Base-by-base conservation (phyloP, 2,888 invertebrate genomes). In the Acleris sparsana region DNA sequence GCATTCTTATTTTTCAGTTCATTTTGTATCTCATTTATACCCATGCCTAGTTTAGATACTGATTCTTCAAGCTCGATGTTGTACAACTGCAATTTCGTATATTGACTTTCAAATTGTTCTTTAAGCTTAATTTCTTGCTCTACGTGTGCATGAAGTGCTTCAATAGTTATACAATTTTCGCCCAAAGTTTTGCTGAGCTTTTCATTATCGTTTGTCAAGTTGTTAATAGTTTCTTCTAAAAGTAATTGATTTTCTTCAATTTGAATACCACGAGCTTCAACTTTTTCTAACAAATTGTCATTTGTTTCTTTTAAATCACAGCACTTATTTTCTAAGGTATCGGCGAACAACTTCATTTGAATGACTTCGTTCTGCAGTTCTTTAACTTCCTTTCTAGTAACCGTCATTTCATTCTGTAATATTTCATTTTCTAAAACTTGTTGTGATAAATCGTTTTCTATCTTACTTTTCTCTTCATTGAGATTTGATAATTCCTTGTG, bases 221-320 rank as follows among this genome's bases (percentile, higher is more conserved):
- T 25, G 7, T 49, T 49, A 49, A 33, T 59, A 17, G 17, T 25
- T 1, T 57, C 57, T 25, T 48, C 49, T 25, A 60, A 20, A 13
- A 46, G n/a, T 25, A 22, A 22, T 22, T 29, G 46, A 57, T 57
- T 57, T 17, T 59, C 48, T 49, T 49, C 58, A 25, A 59, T 59
- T 59, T n/a, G 20, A 17, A 49, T 33, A 16, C 20, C 18, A 5
- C 49, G 49, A 49, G 33, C 25, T 33, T 59, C 48, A 18, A 59
- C 29, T 17, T 49, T 48, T 17, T 48, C 49, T 49, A 49, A 33
- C n/a, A 59, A 59, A 33, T 59, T 33, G 13, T 48, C 58, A 59
- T 59, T 59, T 1, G 16, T 59, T 59, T 48, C 58, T 48, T 59
- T 59, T 20, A 59, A 59, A 29, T 39, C 49, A 7, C 2, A 33